Evolutionary conservation across 1,140 invertebrate genomes (phyloP), one percentile per base, ranked within the genome.

Genomic region (Uloborus diversus): DNA sequence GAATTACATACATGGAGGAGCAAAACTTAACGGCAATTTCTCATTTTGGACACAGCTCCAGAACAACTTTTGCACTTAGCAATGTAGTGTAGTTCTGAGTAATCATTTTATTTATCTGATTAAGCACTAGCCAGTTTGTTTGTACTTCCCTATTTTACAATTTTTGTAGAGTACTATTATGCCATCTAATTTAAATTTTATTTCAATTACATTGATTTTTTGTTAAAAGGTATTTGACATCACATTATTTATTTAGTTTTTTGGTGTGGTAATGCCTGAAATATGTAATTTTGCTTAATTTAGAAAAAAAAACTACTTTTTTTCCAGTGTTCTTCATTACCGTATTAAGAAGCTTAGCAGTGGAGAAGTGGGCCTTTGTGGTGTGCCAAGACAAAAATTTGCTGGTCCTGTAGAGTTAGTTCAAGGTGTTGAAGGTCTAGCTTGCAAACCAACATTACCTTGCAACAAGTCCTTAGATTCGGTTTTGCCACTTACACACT

Each of bases 401-500:
- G 30, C 81, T n/a, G 78, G 81, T 14, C 82, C 82, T 20, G 80
- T 82, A 13, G 80, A 82, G 30, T 62, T 85, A 20, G 80, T 85
- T 30, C 81, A 82, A 27, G 80, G 76, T n/a, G 84, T 85, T 2
- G 83, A 85, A 42, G 84, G 84, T 4, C 66, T 85, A 17, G 84
- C 83, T 4, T 84, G 81, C 4, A 83, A 83, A 17, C 87, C 87
- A 14, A 82, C 75, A 4, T 73, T 84, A 14, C 86, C 87, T 11
- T 88, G 87, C 79, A 82, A 84, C 23, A 82, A 87, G 53, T 81
- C 82, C 4, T 75, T 85, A n/a, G 83, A 84, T 27, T 84, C 85
- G 23, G 75, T 82, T 75, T 42, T 85, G 30, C 83, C 85, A 4
- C 85, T 87, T 3, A 85, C 86, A n/a, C 88, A 88, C 76, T 83